Percentiles rank a stretch among this genome's conserved stretches.
phyloP scores from a whole-genome alignment of 2,113 vertebrate genomes.

The Microcebus lehilahytsara region DNA sequence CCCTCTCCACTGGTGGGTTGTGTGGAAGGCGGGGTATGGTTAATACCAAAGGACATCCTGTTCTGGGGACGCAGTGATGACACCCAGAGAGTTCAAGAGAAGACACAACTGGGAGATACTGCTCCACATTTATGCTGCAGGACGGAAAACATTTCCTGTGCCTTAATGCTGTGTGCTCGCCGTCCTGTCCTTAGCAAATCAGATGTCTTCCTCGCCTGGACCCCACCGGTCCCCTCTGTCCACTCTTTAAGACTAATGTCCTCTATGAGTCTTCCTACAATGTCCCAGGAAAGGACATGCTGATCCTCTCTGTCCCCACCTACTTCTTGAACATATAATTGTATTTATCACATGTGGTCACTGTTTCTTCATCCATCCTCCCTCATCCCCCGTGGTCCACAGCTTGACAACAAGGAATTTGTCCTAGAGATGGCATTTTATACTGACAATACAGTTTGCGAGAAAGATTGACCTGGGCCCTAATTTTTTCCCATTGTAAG shows the following conservation, averaged over 20 bases:
- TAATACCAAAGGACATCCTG: background rate
- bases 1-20: background rate
- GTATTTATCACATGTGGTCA: background rate
- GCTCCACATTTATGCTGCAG: background rate
- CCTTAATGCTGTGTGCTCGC: background rate
- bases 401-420: background rate
- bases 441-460: background rate
- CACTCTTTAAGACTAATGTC: background rate
- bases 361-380: background rate
- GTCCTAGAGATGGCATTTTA: background rate
- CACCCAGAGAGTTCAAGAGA: background rate
- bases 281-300: background rate
- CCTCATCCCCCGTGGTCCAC: background rate
- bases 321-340: background rate
- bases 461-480: background rate
- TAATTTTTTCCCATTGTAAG: background rate
- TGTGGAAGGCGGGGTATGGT: background rate
- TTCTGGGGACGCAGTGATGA: background rate
- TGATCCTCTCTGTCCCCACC: background rate
- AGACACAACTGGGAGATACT: background rate
- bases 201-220: background rate
- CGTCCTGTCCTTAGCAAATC: background rate
- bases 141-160: background rate
- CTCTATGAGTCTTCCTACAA: background rate
- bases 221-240: fast-evolving